Percentiles rank a stretch among this genome's conserved stretches.
phyloP scores from a whole-genome alignment of 2,113 vertebrate genomes.

The Corythornis cristatus region DNA sequence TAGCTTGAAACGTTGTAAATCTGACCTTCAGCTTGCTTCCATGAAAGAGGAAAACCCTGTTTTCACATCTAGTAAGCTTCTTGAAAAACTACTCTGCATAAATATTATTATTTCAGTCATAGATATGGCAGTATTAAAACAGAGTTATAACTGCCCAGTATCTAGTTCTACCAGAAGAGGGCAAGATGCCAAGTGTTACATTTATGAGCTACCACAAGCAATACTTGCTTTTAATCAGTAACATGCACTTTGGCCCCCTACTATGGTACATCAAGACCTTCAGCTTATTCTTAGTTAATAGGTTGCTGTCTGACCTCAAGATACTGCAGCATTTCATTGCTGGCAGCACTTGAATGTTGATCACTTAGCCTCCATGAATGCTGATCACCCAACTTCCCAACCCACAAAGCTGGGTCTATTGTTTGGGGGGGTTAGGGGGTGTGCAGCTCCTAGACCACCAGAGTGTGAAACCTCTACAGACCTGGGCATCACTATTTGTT shows the following conservation, averaged over 20 bases:
- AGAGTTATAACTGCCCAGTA: not conserved
- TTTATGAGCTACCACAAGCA: not conserved
- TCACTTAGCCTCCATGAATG: rapidly evolving
- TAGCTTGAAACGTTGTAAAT: slow-evolving; percentile 49
- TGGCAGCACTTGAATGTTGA: not conserved
- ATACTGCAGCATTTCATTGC: not conserved
- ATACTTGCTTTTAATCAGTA: not conserved
- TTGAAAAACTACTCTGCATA: slow-evolving; percentile 49
- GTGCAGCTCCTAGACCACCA: not conserved
- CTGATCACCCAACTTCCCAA: not conserved
- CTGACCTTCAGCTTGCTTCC: slow-evolving; percentile 56
- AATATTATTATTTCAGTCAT: slow-evolving; percentile 50
- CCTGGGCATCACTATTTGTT: not conserved
- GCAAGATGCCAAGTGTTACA: not conserved
- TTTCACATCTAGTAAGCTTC: slow-evolving; percentile 37
- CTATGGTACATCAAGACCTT: not conserved
- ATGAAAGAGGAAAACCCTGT: slow-evolving; percentile 40
- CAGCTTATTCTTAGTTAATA: not conserved
- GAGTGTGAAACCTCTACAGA: not conserved
- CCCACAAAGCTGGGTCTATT: not conserved
- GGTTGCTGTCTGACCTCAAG: not conserved
- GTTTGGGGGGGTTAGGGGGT: rapidly evolving
- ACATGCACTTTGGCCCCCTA: not conserved
- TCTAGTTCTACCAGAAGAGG: not conserved
- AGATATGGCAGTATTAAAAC: slow-evolving; percentile 6